phyloP scores from a whole-genome alignment of 2,113 vertebrate species.

The zebrafish (Danio rerio) region DNA sequence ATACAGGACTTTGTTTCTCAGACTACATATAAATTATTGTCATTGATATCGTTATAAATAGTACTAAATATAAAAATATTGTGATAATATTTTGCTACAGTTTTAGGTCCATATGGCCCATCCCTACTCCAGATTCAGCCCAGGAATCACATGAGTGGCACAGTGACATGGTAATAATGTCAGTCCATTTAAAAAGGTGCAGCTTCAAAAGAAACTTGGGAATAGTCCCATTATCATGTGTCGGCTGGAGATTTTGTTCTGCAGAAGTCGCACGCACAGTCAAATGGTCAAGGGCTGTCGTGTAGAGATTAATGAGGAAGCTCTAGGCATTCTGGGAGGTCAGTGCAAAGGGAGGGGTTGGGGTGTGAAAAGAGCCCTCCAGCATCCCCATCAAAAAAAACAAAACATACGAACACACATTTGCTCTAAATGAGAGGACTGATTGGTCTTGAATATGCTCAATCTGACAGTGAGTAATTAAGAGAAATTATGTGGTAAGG shows the following conservation, averaged over 20 bases:
- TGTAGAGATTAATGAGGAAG: slow-evolving; percentile 66
- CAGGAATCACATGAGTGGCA: slow-evolving; percentile 21
- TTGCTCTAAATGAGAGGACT: slow-evolving; percentile 30
- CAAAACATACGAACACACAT: slow-evolving; percentile 30
- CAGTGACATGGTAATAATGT: slow-evolving; percentile 51
- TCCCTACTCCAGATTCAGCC: neutral
- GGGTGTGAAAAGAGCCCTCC: slow-evolving; percentile 16
- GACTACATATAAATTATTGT: too few relatives aligned
- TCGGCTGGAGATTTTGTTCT: slow-evolving; percentile 53
- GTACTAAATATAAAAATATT: too few relatives aligned
- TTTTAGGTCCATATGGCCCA: too few relatives aligned
- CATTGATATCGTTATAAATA: too few relatives aligned
- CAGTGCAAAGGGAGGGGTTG: slow-evolving; percentile 4
- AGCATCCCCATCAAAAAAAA: slow-evolving; percentile 19
- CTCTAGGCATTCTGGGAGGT: slow-evolving; percentile 54
- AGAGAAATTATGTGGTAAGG: slow-evolving; percentile 50
- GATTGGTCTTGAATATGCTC: slow-evolving; percentile 41
- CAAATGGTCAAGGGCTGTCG: slow-evolving; percentile 62
- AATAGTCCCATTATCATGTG: slow-evolving; percentile 55
- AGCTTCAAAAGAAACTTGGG: slow-evolving; percentile 55
- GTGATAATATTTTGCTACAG: too few relatives aligned
- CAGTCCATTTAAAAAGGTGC: slow-evolving; percentile 56
- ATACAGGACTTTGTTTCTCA: too few relatives aligned
- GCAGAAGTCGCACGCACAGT: slow-evolving; percentile 57
- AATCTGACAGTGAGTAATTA: slow-evolving; percentile 58